Base-by-base conservation (phyloP, 2,797 vertebrate species). In the Microhierax caerulescens region DNA sequence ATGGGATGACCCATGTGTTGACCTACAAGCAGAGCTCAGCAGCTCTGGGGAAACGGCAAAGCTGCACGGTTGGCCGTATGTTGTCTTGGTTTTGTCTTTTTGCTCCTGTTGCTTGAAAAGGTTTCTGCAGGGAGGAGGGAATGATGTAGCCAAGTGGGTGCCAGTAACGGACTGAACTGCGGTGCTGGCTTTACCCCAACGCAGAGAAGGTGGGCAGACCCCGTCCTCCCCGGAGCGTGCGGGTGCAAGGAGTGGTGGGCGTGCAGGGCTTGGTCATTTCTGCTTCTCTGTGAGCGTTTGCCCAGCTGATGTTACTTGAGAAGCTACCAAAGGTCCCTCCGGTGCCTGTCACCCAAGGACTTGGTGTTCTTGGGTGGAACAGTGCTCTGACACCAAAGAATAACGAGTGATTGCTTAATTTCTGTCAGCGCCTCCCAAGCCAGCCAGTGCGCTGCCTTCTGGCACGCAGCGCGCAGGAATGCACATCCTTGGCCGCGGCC, bases 291-390 rank as follows among this genome's bases (percentile, higher is more conserved):
- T 2, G 15, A 65, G 28, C 54, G 0, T 20, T 77, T 39, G 30
- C 32, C 5, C 5, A 21, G 59, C 85, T 65, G 67, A 24, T 39
- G 43, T 51, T 51, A 14, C 75, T 54, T 5, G 32, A 28, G 85
- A 14, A 70, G 47, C 56, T 43, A 5, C 69, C 5, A 12, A 61
- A 69, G 69, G 50, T 57, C 39, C 67, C 53, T 51, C 21, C 50
- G 6, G 8, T 3, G 36, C 67, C 34, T 72, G 74, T 61, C 85
- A 67, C 95, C 85, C 90, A 4, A 34, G 67, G 47, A 24, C 45
- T 45, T 61, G 34, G 75, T 27, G 63, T 47, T 92, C 75, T 74
- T 47, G 90, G 73, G 88, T 65, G 90, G 88, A 75, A 81, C 85
- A 5, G 69, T 0, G 23, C 80, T 74, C 72, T 65, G 86, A 76